A percentile compares a stretch with the other conserved stretches of the same genome.
Evolutionary conservation across 2,888 invertebrate species (phyloP).

Genomic region (Boloria selene): DNA sequence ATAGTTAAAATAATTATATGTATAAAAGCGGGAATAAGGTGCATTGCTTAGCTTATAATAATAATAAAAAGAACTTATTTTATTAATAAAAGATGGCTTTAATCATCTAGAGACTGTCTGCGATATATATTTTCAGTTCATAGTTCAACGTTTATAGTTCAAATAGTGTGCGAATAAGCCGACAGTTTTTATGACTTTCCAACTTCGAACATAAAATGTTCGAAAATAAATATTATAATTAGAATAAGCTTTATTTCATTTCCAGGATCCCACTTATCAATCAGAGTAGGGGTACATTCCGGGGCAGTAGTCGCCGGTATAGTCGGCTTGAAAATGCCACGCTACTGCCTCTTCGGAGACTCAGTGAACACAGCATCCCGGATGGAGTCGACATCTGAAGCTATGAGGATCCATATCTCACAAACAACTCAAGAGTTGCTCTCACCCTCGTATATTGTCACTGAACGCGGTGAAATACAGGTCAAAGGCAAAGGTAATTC

Average conservation of each 20-base stretch:
- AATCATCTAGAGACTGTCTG: no score
- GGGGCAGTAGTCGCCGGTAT: conserved; percentile 97
- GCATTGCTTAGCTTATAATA: no score
- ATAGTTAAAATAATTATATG: no score
- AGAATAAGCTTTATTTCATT: neutral
- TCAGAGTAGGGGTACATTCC: conserved; percentile 93
- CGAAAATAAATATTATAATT: neutral
- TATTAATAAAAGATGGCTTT: no score
- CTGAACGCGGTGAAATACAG: conserved; percentile 91
- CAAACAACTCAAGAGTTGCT: conserved; percentile 91
- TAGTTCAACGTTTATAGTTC: no score
- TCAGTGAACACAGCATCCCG: conserved; percentile 95
- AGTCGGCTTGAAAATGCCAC: conserved; percentile 96
- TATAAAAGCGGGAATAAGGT: no score
- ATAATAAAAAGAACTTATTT: no score
- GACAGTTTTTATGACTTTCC: no score
- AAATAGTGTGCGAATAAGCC: no score
- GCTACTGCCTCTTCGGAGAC: conserved; percentile 94
- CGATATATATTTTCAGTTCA: no score
- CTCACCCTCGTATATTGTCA: conserved; percentile 87
- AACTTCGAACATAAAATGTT: neutral
- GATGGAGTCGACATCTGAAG: conserved; percentile 96
- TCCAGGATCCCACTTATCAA: conserved; percentile 89
- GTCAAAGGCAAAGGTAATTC: conserved; percentile 93
- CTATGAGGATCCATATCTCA: conserved; percentile 97